Base-by-base conservation (phyloP, 2,113 vertebrate species). In the Pollimyrus isidori region DNA sequence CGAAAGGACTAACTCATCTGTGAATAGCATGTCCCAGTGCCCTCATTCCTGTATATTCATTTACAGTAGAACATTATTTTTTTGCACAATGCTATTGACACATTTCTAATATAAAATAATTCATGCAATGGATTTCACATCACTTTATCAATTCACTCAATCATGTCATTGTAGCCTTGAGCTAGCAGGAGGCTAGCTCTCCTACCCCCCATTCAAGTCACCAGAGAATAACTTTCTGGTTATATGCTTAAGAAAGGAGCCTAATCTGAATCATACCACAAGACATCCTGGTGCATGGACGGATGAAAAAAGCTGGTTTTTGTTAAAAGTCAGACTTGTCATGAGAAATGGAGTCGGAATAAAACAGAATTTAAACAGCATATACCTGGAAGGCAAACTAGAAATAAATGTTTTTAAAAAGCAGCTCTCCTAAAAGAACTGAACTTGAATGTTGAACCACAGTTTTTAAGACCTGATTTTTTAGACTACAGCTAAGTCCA, bases 401-500 rank as follows among this genome's bases (percentile, higher is more conserved):
- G 15, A 80, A 80, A 42, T 80, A 15, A 80, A 7, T 80, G 11
- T 80, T 80, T 80, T 80, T 80, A 80, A 80, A 80, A 80, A 39
- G 13, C 73, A 80, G 73, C 30, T 80, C 73, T 39, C 35, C 73
- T 80, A 19, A 80, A 80, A 80, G 73, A 19, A 80, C 73, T 76
- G 73, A 76, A 42, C n/a, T 80, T 80, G 73, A 80, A 80, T 80
- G 73, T 80, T 42, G 30, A 42, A 42, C 73, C 73, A 80, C 35
- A 19, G 73, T 80, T 80, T 80, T 80, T 80, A 80, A 39, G 73
- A 80, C 42, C 35, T 80, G 62, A 76, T 80, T 80, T 80, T 80
- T 80, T 19, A 17, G 15, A 80, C 73, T 80, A 42, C 15, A 39
- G 69, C 69, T 39, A 80, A 80, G 35, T 80, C 73, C 15, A 80